A percentile compares a stretch with the other conserved stretches of the same genome.
phyloP scores from a whole-genome alignment of 2,113 vertebrate genomes.

The Zeus faber region DNA sequence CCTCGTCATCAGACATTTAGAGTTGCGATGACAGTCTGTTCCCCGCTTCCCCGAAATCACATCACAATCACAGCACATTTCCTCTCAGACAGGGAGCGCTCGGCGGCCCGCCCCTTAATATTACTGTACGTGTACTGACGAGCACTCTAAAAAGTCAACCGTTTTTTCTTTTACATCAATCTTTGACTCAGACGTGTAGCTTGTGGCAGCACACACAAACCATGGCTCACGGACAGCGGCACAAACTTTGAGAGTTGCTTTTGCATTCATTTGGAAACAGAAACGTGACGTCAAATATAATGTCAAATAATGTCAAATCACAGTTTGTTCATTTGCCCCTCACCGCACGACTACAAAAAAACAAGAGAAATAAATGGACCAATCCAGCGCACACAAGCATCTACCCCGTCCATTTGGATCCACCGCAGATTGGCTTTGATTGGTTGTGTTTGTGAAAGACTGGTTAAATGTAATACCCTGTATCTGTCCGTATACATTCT shows the following conservation, averaged over 20 bases:
- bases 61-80: slow-evolving; percentile 18
- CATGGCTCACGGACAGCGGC: slow-evolving; percentile 44
- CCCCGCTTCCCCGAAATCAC: slow-evolving; percentile 15
- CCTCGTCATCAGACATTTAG: slow-evolving; percentile 41
- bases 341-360: slow-evolving; percentile 26
- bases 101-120: slow-evolving; percentile 21
- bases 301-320: slow-evolving; percentile 57
- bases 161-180: not conserved
- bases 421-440: slow-evolving; percentile 36
- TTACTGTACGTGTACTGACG: slow-evolving; percentile 19
- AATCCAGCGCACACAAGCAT: slow-evolving; percentile 22
- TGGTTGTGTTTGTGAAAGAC: slow-evolving; percentile 36
- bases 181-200: slow-evolving; percentile 30
- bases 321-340: slow-evolving; percentile 50
- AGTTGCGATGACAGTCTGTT: slow-evolving; percentile 27
- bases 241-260: slow-evolving; percentile 50
- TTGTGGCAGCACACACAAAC: slow-evolving; percentile 33
- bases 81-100: slow-evolving; percentile 4
- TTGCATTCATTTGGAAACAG: slow-evolving; percentile 62
- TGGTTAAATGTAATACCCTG: slow-evolving; percentile 62
- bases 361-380: slow-evolving; percentile 21
- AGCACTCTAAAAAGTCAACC: slow-evolving; percentile 34
- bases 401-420: slow-evolving; percentile 31
- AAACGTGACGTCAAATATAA: too few species aligned
- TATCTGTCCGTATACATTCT: slow-evolving; percentile 48